These are phyloP conservation scores for Plestiodon gilberti DNA, from an alignment of 2,113 vertebrate species.

Conservation along the genomic window DNA sequence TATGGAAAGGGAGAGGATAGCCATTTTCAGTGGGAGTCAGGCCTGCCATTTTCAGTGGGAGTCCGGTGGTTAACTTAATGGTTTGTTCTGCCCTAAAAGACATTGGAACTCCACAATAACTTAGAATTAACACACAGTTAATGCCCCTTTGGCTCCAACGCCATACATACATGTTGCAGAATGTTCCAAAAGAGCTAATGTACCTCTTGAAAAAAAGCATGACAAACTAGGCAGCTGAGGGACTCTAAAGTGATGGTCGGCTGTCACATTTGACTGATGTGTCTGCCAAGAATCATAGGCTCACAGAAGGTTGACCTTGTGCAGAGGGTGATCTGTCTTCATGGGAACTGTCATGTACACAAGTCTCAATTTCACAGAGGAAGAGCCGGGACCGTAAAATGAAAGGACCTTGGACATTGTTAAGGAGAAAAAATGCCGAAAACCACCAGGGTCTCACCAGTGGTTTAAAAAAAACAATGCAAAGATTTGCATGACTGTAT, in stretches of 20 bases:
- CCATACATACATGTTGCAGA: slow-evolving; percentile 4
- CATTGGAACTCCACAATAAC: not conserved
- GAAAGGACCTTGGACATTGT: slow-evolving; percentile 68
- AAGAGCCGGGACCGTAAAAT: slow-evolving; percentile 61
- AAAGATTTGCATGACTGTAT: slow-evolving; percentile 47
- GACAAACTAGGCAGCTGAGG: slow-evolving; percentile 52
- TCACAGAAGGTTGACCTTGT: slow-evolving; percentile 78
- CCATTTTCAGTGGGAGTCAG: not conserved
- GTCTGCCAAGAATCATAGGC: slow-evolving; percentile 68
- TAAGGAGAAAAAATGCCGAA: slow-evolving; percentile 77
- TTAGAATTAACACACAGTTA: not conserved
- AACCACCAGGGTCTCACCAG: slow-evolving; percentile 43
- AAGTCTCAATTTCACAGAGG: slow-evolving; percentile 77
- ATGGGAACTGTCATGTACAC: slow-evolving; percentile 76
- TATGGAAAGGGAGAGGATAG: not conserved
- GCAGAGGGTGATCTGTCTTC: slow-evolving; percentile 79
- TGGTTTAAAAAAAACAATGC: slow-evolving; percentile 68
- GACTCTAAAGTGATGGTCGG: slow-evolving; percentile 60
- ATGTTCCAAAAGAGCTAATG: slow-evolving; percentile 41
- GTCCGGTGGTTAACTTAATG: fast-evolving
- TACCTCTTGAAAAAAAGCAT: slow-evolving; percentile 50
- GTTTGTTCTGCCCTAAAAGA: not conserved
- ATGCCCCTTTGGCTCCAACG: fast-evolving
- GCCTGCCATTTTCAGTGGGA: not conserved
- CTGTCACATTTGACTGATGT: slow-evolving; percentile 73